Conservation (phyloP, 2,797 vertebrate genomes). For the Sebastes hubbsi region DNA sequence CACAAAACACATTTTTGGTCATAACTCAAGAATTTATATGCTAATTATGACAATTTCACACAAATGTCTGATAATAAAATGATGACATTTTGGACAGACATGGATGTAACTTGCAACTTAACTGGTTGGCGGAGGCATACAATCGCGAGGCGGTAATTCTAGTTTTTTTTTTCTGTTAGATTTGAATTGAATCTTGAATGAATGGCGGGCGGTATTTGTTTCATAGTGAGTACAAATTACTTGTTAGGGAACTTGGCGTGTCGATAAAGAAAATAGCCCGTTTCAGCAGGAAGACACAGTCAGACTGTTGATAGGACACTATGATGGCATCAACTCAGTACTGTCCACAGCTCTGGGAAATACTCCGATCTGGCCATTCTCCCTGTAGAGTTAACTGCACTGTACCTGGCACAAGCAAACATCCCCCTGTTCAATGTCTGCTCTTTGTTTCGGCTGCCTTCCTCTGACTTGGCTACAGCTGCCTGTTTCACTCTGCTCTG, state of each 20-base stretch:
- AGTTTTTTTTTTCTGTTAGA: too few relatives aligned
- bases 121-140: too few relatives aligned
- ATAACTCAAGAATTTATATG: too few relatives aligned
- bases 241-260: neutral
- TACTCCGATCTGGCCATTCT: conserved; percentile 63
- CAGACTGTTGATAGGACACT: conserved; percentile 11
- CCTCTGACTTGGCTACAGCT: conserved; percentile 51
- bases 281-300: conserved; percentile 51
- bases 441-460: conserved; percentile 64
- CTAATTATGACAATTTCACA: too few relatives aligned
- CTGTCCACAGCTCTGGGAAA: conserved; percentile 35
- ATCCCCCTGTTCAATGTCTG: conserved; percentile 72
- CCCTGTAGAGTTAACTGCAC: conserved; percentile 69
- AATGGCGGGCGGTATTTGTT: conserved; percentile 21
- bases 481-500: conserved; percentile 49
- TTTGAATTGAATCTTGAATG: neutral
- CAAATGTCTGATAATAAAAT: neutral
- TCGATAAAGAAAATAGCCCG: neutral
- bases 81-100: too few relatives aligned
- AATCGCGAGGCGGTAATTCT: too few relatives aligned
- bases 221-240: neutral
- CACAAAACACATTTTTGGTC: too few relatives aligned
- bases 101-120: too few relatives aligned
- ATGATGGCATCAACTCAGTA: neutral
- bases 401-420: conserved; percentile 84